Conservation (phyloP, 1,140 invertebrate species). For the Cepaea nemoralis region DNA sequence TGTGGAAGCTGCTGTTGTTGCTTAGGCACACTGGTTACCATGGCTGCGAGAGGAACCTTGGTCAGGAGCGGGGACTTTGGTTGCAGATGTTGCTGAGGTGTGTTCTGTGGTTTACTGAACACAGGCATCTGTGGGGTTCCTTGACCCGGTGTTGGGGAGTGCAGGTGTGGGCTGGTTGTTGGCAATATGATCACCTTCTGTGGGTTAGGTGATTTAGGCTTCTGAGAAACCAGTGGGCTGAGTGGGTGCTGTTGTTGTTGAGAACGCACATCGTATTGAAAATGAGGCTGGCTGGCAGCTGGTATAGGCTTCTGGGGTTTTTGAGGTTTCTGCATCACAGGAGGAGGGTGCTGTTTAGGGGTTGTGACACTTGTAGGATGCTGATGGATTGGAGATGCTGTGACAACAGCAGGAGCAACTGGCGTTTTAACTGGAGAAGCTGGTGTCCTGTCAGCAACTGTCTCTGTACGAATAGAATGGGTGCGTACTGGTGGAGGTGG, state of each 20-base stretch:
- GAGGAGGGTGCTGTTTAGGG: conserved; percentile 21
- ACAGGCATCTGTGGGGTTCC: conserved; percentile 3
- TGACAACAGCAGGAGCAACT: neutral
- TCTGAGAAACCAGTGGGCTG: neutral
- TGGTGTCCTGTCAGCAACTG: neutral
- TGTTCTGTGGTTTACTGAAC: neutral
- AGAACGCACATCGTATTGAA: neutral
- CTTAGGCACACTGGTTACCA: conserved; percentile 21
- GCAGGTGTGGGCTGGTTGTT: neutral
- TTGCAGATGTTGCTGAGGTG: neutral
- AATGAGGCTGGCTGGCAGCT: conserved; percentile 17
- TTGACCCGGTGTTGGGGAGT: neutral
- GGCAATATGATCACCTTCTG: neutral
- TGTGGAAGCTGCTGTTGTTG: conserved; percentile 1
- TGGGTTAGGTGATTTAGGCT: conserved; percentile 11
- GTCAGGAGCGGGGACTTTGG: conserved; percentile 6
- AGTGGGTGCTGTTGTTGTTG: neutral
- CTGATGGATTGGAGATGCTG: neutral
- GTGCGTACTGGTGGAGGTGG: conserved; percentile 87
- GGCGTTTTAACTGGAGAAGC: neutral
- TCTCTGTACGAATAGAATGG: conserved; percentile 69
- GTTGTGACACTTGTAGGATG: neutral
- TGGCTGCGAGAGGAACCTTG: conserved; percentile 5
- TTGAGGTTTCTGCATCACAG: conserved; percentile 22
- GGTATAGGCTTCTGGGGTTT: neutral